Conservation (phyloP, 2,888 invertebrate species). For the Gasteruption jaculator region DNA sequence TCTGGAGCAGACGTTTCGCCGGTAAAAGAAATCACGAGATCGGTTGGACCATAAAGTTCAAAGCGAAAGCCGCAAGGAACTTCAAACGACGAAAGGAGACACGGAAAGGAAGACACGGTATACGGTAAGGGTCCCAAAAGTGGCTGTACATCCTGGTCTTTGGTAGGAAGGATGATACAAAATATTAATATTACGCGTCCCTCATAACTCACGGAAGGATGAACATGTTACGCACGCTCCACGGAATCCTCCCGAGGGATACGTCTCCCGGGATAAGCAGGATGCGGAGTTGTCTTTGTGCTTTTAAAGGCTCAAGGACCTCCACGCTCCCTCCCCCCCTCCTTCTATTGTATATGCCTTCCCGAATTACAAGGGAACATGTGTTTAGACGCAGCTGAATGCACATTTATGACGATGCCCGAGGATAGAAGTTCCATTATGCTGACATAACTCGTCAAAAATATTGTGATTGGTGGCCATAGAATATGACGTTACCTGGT, state of each 20-base stretch:
- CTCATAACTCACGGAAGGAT: conserved; percentile 51
- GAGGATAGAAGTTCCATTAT: conserved; percentile 38
- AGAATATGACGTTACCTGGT: conserved; percentile 46
- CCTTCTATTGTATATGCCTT: too few relatives aligned
- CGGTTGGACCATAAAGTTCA: too few relatives aligned
- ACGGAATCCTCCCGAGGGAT: conserved; percentile 46
- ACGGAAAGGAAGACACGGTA: not conserved
- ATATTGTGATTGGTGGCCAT: conserved; percentile 49
- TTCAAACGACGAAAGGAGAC: not conserved
- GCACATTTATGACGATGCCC: conserved; percentile 34
- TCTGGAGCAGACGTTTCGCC: too few relatives aligned
- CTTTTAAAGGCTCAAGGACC: conserved; percentile 41
- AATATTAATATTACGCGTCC: conserved; percentile 51
- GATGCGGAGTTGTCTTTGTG: conserved; percentile 45
- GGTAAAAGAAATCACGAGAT: too few relatives aligned
- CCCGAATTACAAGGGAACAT: conserved; percentile 23
- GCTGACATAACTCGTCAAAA: conserved; percentile 51
- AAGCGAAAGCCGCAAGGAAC: too few relatives aligned
- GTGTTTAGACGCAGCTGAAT: conserved; percentile 34
- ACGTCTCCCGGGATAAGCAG: conserved; percentile 36
- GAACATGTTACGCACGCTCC: conserved; percentile 50
- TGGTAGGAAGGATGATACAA: conserved; percentile 50
- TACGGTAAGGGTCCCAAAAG: conserved; percentile 7
- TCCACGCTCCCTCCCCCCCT: too few relatives aligned
- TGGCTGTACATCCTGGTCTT: conserved; percentile 17